Evolutionary conservation across 2,888 invertebrate species (phyloP).

Genomic region (Trissoscelio sp.): DNA sequence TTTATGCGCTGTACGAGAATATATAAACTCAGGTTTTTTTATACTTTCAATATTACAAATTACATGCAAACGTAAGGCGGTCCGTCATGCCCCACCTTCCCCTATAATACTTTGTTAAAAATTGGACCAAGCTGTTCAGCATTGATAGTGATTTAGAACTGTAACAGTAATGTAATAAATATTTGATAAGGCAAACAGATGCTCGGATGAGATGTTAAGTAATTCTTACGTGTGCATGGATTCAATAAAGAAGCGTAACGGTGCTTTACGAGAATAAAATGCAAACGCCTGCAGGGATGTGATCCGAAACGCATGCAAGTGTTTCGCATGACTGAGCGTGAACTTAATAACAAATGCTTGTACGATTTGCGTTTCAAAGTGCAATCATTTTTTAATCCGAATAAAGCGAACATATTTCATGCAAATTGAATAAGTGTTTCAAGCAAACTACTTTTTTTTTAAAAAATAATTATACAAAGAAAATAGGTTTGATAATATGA

Average conservation of each 20-base stretch:
- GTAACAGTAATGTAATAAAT: not conserved
- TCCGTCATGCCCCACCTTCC: too few species aligned
- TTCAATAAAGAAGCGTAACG: slow-evolving; percentile 30
- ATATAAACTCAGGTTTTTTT: too few species aligned
- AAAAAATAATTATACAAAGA: too few species aligned
- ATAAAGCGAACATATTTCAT: too few species aligned
- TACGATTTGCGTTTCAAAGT: not conserved
- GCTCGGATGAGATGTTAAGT: not conserved
- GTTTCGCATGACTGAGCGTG: slow-evolving; percentile 21
- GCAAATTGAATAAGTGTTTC: too few species aligned
- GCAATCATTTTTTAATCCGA: not conserved
- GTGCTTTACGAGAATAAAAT: slow-evolving; percentile 15
- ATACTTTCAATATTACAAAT: not conserved
- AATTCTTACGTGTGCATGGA: not conserved
- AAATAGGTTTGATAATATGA: too few species aligned
- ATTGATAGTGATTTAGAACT: not conserved
- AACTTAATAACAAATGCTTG: slow-evolving; percentile 6
- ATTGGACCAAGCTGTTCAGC: not conserved
- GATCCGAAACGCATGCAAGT: slow-evolving; percentile 23
- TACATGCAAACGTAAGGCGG: too few species aligned
- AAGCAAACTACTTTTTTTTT: too few species aligned
- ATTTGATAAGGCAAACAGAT: not conserved
- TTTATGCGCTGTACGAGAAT: too few species aligned
- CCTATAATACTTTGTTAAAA: not conserved
- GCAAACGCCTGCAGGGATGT: slow-evolving; percentile 4